phyloP scores from a whole-genome alignment of 2,797 vertebrate species.

The Cryptoprocta ferox region DNA sequence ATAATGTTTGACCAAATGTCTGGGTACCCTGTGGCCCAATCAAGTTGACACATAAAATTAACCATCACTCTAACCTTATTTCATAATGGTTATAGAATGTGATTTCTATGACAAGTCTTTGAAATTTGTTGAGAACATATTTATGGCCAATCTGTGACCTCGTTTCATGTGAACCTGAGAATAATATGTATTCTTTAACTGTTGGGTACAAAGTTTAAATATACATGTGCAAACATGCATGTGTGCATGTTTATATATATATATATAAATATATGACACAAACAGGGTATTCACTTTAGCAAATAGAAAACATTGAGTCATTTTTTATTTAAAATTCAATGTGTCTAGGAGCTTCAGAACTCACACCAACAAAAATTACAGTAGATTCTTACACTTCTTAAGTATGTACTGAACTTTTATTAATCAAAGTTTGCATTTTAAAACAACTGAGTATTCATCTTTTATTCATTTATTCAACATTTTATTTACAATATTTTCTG shows the following conservation, averaged over 20 bases:
- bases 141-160: neutral
- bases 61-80: neutral
- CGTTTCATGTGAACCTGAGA: neutral
- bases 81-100: neutral
- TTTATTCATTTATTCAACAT: neutral
- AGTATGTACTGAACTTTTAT: neutral
- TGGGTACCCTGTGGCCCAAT: neutral
- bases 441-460: neutral
- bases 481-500: neutral
- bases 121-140: neutral
- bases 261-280: neutral
- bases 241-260: neutral
- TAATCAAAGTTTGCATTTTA: neutral
- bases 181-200: neutral
- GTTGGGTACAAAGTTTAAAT: neutral
- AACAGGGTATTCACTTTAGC: neutral
- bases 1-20: neutral
- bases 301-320: neutral
- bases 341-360: neutral
- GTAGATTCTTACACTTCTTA: neutral
- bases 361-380: neutral
- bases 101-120: neutral
- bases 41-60: neutral
- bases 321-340: conserved; percentile 8
- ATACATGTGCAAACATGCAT: neutral